Evolutionary conservation across 2,888 invertebrate species (phyloP), one percentile per base, ranked within the genome.

Genomic region (Dendrolimus pini): DNA sequence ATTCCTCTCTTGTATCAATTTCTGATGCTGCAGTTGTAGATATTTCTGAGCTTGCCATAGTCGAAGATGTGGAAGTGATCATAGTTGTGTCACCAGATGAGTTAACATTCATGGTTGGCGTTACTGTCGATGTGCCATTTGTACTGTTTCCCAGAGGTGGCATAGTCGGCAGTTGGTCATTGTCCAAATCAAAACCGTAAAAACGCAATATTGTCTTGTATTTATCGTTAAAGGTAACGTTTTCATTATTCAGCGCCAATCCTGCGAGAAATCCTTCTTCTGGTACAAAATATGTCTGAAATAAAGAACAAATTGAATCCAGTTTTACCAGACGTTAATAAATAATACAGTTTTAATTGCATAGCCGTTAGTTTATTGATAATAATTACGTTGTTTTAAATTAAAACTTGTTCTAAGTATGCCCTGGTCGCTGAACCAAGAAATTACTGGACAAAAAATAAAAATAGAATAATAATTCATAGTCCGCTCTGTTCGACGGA

Each of bases 241-340:
- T 95, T 70, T 95, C 95, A 62, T 94, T 94, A 80, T 95, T 96
- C 53, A 97, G 86, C 9, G 95, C 95, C 60, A 96, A 83, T 0
- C 96, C 96, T 12, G 95, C 95, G 2, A 96, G 88, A 64, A 96
- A 96, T 53, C 96, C 96, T 74, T 96, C 96, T 70, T 94, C 93
- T 14, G 95, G 94, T 61, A 96, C 95, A 71, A 96, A 95, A 77
- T 96, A 96, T 56, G 95, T 96, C 96, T 95, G 90, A 61, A 87
- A 89, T 58, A 53, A 47, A 30, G 30, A 10, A 47, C 12, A 9
- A 0, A 47, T 47, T 47, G 12, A 47, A 47, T 47, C 47, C 47
- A 47, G 47, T 47, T 47, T 47, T 47, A 56, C 14, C 52, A 47
- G 12, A 47, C 47, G 47, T 47, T 30, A 18, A 30, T 30, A 30